phyloP scores from a whole-genome alignment of 2,797 vertebrate genomes.

The Simalia tracyae region DNA sequence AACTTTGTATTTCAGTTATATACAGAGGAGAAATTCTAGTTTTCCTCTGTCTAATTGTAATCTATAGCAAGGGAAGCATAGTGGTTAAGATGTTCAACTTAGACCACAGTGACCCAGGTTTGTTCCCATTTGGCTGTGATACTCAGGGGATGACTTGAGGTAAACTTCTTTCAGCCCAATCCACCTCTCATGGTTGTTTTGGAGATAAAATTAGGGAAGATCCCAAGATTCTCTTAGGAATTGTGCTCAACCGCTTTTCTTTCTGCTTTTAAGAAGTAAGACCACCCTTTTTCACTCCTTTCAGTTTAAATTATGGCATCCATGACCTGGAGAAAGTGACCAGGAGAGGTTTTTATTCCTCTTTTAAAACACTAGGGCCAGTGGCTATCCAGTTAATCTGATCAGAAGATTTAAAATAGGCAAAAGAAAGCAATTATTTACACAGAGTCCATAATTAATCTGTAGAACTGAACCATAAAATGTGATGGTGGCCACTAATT shows the following conservation, averaged over 20 bases:
- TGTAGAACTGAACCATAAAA: neutral
- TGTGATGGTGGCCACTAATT: neutral
- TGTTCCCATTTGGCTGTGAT: neutral
- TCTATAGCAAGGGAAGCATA: neutral
- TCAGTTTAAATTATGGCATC: neutral
- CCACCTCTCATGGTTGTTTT: neutral
- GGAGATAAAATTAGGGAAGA: neutral
- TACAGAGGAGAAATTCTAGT: neutral
- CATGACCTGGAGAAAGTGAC: neutral
- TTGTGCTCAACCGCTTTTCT: neutral
- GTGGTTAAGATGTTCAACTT: neutral
- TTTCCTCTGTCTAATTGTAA: neutral
- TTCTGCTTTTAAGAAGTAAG: neutral
- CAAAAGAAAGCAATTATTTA: neutral
- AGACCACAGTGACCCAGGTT: neutral
- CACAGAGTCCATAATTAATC: neutral
- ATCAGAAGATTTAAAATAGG: neutral
- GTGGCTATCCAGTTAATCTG: neutral
- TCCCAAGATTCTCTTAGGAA: neutral
- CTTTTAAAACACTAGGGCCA: neutral
- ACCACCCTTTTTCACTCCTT: neutral
- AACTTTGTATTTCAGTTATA: neutral
- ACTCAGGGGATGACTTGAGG: neutral
- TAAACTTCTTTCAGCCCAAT: neutral
- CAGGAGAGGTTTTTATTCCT: neutral